Evolutionary conservation across 2,888 invertebrate species (phyloP).

Genomic region (Lasioglossum figueresi): DNA sequence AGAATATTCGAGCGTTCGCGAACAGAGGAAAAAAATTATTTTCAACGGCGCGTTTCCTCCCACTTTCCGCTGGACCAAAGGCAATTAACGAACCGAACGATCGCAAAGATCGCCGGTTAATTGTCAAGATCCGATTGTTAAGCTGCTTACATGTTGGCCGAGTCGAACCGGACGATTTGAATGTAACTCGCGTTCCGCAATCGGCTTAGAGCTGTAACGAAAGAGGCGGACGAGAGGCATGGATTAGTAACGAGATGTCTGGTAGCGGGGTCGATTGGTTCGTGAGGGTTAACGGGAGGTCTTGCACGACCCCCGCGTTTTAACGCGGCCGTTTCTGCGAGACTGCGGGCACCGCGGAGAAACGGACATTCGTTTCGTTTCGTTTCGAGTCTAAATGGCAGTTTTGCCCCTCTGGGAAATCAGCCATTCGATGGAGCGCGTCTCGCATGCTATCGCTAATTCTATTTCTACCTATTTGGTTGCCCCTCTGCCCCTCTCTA

Average conservation of each 20-base stretch:
- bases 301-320: conserved; percentile 25
- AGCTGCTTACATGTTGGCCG: conserved; percentile 42
- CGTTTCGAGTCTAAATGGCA: conserved; percentile 71
- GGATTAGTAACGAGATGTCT: conserved; percentile 47
- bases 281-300: conserved; percentile 31
- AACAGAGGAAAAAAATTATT: not conserved
- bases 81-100: not conserved
- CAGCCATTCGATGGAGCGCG: conserved; percentile 77
- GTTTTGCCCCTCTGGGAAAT: conserved; percentile 78
- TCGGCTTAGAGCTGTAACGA: conserved; percentile 40
- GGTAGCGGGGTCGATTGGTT: conserved; percentile 25
- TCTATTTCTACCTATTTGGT: conserved; percentile 76
- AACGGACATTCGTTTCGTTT: conserved; percentile 40
- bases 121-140: conserved; percentile 35
- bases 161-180: conserved; percentile 26
- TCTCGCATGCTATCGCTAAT: conserved; percentile 74
- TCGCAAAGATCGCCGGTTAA: conserved; percentile 25
- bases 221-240: conserved; percentile 32
- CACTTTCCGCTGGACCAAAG: not conserved
- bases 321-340: conserved; percentile 24
- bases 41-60: not conserved
- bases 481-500: not conserved
- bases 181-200: conserved; percentile 32
- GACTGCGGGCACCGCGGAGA: conserved; percentile 29
- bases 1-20: not conserved